These are phyloP conservation scores for Endotricha flammealis DNA, from an alignment of 2,888 invertebrate species.

Conservation along the genomic window DNA sequence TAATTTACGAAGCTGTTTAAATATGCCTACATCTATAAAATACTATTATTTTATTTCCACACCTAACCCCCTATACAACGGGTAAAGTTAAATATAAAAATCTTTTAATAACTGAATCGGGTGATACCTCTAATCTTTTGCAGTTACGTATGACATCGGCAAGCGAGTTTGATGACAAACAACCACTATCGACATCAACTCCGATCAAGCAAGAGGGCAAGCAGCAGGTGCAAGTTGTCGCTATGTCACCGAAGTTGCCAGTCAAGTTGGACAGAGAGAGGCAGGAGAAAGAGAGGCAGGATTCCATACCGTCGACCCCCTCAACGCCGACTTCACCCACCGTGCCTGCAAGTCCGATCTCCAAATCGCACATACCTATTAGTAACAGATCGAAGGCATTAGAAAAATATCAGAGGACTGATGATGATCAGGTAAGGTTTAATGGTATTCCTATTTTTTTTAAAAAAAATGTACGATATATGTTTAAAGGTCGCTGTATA, in stretches of 20 bases:
- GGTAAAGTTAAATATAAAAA: too few species aligned
- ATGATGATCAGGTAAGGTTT: not conserved
- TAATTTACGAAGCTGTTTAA: too few species aligned
- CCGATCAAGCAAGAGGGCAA: slow-evolving; percentile 46
- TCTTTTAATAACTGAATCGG: too few species aligned
- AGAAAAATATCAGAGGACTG: not conserved
- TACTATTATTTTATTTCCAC: too few species aligned
- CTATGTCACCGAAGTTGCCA: slow-evolving; percentile 54
- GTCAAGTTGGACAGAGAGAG: slow-evolving; percentile 1
- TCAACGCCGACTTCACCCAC: not conserved
- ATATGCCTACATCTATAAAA: too few species aligned
- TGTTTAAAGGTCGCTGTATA: too few species aligned
- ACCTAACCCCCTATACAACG: too few species aligned
- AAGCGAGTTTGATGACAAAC: slow-evolving; percentile 27
- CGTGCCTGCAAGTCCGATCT: not conserved
- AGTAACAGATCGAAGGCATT: not conserved
- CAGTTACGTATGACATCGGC: not conserved
- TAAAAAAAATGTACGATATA: too few species aligned
- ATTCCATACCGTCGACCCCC: not conserved
- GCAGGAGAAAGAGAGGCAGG: too few species aligned
- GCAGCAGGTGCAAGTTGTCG: slow-evolving; percentile 46
- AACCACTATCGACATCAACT: slow-evolving; percentile 59
- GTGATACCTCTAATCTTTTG: too few species aligned
- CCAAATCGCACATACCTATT: not conserved
- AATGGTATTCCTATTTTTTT: too few species aligned